phyloP scores from a whole-genome alignment of 2,797 vertebrate species.

The Etheostoma perlongum region DNA sequence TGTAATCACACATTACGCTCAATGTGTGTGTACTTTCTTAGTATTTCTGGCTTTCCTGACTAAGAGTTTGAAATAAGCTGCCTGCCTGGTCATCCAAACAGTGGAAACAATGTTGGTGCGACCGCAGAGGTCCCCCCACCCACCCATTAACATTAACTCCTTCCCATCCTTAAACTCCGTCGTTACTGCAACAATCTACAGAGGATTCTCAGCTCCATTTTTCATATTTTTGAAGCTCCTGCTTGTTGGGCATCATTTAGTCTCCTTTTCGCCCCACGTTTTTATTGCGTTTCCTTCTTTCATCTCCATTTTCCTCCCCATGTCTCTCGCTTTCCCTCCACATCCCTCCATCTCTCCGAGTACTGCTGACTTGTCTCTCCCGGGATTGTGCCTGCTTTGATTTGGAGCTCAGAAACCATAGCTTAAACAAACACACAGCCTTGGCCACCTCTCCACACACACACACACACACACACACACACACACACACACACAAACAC shows the following conservation, averaged over 20 bases:
- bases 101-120: conserved; percentile 80
- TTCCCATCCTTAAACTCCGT: conserved; percentile 58
- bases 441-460: conserved; percentile 40
- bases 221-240: not conserved
- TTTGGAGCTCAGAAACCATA: conserved; percentile 81
- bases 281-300: conserved; percentile 29
- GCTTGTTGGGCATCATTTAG: not conserved
- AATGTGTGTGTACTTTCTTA: conserved; percentile 52
- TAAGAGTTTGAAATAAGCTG: conserved; percentile 63
- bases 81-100: conserved; percentile 78
- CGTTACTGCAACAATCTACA: conserved; percentile 43
- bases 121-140: conserved; percentile 72
- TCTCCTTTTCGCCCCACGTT: conserved; percentile 1
- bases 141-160: conserved; percentile 71
- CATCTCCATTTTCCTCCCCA: conserved; percentile 19
- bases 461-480: conserved; percentile 24
- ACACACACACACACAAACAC: conserved; percentile 38
- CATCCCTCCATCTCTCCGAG: conserved; percentile 58
- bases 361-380: conserved; percentile 82
- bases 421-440: conserved; percentile 84
- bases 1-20: conserved; percentile 25
- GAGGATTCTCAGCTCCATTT: conserved; percentile 38
- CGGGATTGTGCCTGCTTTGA: conserved; percentile 78
- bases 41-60: conserved; percentile 60
- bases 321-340: conserved; percentile 42